phyloP scores from a whole-genome alignment of 2,888 invertebrate genomes.

The Leucoma salicis region DNA sequence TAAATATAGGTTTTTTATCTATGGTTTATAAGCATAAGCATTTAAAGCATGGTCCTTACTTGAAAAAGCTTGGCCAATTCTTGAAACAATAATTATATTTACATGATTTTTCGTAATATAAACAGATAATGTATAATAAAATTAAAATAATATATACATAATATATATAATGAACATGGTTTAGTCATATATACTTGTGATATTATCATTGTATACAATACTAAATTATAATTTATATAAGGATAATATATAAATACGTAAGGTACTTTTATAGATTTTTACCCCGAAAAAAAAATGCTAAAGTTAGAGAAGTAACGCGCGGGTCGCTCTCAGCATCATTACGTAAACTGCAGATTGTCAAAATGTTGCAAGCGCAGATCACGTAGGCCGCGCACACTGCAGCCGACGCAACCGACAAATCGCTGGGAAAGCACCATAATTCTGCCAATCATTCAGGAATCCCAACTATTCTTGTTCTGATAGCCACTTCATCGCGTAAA shows the following conservation, averaged over 20 bases:
- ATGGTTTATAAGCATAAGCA: no score
- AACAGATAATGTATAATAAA: no score
- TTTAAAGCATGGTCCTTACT: no score
- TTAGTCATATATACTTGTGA: no score
- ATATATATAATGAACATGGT: no score
- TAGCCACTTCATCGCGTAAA: constrained; percentile 25
- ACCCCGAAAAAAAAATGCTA: constrained; percentile 12
- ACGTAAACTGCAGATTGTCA: constrained; percentile 65
- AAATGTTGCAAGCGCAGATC: constrained; percentile 71
- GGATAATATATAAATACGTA: neutral
- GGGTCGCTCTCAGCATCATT: constrained; percentile 36
- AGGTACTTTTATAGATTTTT: neutral
- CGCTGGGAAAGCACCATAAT: constrained; percentile 53
- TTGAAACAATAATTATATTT: no score
- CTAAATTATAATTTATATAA: no score
- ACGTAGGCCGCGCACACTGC: constrained; percentile 50
- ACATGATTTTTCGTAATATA: no score
- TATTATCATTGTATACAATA: no score
- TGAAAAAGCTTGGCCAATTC: no score
- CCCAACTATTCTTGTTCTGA: constrained; percentile 37
- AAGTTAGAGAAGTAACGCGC: constrained; percentile 23
- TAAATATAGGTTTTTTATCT: no score
- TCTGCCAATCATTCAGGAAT: constrained; percentile 53
- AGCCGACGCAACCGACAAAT: constrained; percentile 50
- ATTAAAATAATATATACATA: no score